These are phyloP conservation scores for Drosophila obscura DNA, from an alignment of 1,140 invertebrate genomes.

Conservation along the genomic window DNA sequence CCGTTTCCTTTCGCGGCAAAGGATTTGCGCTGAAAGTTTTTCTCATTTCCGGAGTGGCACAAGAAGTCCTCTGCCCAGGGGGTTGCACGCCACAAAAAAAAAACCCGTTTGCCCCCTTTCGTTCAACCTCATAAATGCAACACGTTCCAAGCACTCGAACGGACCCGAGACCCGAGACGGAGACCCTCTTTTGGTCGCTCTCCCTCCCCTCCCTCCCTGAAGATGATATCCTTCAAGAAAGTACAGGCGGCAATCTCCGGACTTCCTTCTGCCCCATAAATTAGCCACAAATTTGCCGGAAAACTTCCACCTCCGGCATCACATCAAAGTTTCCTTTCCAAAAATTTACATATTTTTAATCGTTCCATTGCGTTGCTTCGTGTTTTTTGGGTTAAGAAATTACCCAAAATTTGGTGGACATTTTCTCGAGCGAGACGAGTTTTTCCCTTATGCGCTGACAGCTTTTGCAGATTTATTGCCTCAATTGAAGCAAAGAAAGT, in stretches of 20 bases:
- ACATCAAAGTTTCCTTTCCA: constrained; percentile 27
- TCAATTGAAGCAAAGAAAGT: constrained; percentile 49
- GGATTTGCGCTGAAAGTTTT: constrained; percentile 62
- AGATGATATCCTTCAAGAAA: constrained; percentile 7
- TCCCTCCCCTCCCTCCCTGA: constrained; percentile 32
- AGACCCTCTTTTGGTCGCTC: constrained; percentile 39
- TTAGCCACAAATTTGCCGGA: constrained; percentile 81
- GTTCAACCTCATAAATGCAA: constrained; percentile 70
- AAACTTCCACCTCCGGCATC: constrained; percentile 44
- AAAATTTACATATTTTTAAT: constrained; percentile 73
- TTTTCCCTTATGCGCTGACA: constrained; percentile 46
- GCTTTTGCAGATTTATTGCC: constrained; percentile 53
- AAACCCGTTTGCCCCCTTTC: constrained; percentile 60
- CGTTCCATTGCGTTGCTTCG: constrained; percentile 10
- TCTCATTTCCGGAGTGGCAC: constrained; percentile 64
- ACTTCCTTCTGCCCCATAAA: constrained; percentile 53
- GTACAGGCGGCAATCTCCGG: constrained; percentile 7
- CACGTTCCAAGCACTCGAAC: constrained; percentile 66
- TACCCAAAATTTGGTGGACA: constrained; percentile 53
- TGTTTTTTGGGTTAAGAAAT: constrained; percentile 66
- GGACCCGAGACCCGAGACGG: not conserved
- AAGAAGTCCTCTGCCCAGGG: constrained; percentile 11
- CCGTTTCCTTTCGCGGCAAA: constrained; percentile 26
- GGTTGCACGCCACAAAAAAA: constrained; percentile 23
- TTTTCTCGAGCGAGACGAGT: constrained; percentile 57